A percentile compares a stretch with the other conserved stretches of the same genome.
These are phyloP conservation scores for Drosophila neocordata DNA, from an alignment of 1,140 invertebrate genomes.

Conservation along the genomic window DNA sequence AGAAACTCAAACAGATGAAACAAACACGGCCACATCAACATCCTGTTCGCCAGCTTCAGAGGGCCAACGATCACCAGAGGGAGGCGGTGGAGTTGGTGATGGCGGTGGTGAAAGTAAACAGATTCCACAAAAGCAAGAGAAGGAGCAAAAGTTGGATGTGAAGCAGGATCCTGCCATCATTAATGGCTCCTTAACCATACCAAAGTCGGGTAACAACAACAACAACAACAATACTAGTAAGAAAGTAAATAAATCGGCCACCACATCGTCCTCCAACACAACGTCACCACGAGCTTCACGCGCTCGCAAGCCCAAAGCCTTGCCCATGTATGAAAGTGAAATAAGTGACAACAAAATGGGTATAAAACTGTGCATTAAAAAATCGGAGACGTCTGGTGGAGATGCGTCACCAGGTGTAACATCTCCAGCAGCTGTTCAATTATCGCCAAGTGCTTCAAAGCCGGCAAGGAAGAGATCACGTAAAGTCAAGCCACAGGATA, in stretches of 20 bases:
- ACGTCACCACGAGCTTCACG: constrained; percentile 62
- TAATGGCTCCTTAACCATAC: constrained; percentile 76
- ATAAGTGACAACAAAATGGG: constrained; percentile 86
- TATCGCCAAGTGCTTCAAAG: constrained; percentile 37
- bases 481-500: constrained; percentile 84
- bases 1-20: constrained; percentile 78
- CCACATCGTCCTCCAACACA: constrained; percentile 28
- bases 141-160: constrained; percentile 15
- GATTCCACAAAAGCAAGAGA: constrained; percentile 23
- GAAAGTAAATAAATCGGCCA: constrained; percentile 64
- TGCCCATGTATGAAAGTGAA: constrained; percentile 82
- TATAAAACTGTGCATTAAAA: constrained; percentile 87
- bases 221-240: constrained; percentile 25
- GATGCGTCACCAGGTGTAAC: constrained; percentile 34
- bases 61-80: constrained; percentile 61
- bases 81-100: constrained; percentile 18
- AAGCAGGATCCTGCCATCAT: constrained; percentile 32
- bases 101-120: constrained; percentile 4
- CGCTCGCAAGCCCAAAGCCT: constrained; percentile 66
- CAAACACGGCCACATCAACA: constrained; percentile 76
- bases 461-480: constrained; percentile 83
- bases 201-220: constrained; percentile 78
- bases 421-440: constrained; percentile 11
- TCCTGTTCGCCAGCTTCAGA: constrained; percentile 77
- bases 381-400: constrained; percentile 82